These are phyloP conservation scores for Molorchus minor DNA, from an alignment of 2,888 invertebrate genomes.

Conservation along the genomic window DNA sequence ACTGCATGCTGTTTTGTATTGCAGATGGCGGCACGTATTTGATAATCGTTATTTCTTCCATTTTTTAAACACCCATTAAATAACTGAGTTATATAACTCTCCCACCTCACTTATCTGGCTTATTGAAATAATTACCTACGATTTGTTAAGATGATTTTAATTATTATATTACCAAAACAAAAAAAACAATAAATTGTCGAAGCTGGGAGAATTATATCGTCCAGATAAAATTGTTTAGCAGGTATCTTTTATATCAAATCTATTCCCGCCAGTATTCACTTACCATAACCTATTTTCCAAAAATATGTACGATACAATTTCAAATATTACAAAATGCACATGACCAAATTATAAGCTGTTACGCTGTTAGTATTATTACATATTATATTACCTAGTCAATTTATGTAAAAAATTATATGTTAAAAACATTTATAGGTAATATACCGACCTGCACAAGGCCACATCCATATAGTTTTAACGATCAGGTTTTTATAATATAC, in stretches of 20 bases:
- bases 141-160: background rate
- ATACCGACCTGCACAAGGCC: too few relatives aligned
- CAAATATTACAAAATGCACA: conserved; percentile 32
- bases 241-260: background rate
- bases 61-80: too few relatives aligned
- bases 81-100: too few relatives aligned
- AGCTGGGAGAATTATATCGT: background rate
- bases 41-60: too few relatives aligned
- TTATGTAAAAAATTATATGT: conserved; percentile 8
- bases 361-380: conserved; percentile 13
- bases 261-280: background rate
- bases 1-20: too few relatives aligned
- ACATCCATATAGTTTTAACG: too few relatives aligned
- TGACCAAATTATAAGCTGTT: conserved; percentile 31
- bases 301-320: conserved; percentile 32
- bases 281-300: conserved; percentile 3
- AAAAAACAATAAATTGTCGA: background rate
- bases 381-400: conserved; percentile 13
- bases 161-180: background rate
- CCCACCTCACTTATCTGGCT: too few relatives aligned
- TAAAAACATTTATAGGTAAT: too few relatives aligned
- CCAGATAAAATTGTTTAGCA: background rate
- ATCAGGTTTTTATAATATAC: too few relatives aligned
- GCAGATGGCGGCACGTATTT: too few relatives aligned
- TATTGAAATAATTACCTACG: background rate